phyloP scores from a whole-genome alignment of 2,888 invertebrate species.

The Epinotia brunnichana region DNA sequence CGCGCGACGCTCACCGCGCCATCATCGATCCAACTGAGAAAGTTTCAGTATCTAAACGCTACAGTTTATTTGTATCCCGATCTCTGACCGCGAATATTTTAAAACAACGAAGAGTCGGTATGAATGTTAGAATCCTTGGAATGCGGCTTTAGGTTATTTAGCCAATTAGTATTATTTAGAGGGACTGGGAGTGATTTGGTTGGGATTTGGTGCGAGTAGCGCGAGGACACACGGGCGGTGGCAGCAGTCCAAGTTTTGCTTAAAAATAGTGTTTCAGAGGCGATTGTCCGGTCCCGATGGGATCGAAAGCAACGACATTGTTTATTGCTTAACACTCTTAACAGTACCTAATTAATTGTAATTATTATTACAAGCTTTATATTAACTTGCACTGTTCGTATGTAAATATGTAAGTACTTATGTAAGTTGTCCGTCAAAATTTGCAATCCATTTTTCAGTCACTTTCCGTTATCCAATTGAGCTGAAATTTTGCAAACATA shows the following conservation, averaged over 20 bases:
- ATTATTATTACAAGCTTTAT: too few relatives aligned
- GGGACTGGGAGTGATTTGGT: conserved; percentile 73
- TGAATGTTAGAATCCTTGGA: neutral
- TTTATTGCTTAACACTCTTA: conserved; percentile 42
- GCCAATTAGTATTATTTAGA: conserved; percentile 61
- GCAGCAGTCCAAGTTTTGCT: conserved; percentile 74
- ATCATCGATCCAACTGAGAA: conserved; percentile 74
- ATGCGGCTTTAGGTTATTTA: conserved; percentile 58
- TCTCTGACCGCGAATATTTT: conserved; percentile 55
- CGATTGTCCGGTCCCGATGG: conserved; percentile 74
- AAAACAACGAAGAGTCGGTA: conserved; percentile 17
- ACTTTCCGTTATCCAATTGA: too few relatives aligned
- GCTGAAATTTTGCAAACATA: too few relatives aligned
- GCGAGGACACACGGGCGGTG: conserved; percentile 84
- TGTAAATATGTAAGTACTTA: too few relatives aligned
- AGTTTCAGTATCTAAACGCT: conserved; percentile 61
- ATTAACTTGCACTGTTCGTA: too few relatives aligned
- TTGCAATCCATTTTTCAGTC: too few relatives aligned
- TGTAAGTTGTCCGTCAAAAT: too few relatives aligned
- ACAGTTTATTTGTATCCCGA: conserved; percentile 67
- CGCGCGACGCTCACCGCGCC: conserved; percentile 76
- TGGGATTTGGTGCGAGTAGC: conserved; percentile 86
- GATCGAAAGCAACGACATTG: conserved; percentile 63
- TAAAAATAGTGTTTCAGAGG: conserved; percentile 80
- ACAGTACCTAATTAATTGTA: conserved; percentile 14